These are phyloP conservation scores for Ctenicera cuprea DNA, from an alignment of 2,888 invertebrate species.

Conservation along the genomic window DNA sequence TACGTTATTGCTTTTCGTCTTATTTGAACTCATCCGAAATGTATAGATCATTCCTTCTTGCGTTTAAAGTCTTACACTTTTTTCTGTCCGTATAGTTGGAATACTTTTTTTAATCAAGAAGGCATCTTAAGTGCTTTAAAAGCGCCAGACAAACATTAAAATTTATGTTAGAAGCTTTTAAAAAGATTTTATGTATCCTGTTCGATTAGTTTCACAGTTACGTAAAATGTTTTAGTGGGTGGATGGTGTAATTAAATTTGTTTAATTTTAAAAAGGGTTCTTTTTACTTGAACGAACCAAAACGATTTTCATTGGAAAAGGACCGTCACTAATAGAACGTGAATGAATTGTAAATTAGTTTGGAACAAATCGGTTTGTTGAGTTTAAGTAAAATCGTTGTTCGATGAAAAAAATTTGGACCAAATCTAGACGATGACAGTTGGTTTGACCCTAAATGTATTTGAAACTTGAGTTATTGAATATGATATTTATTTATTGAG, in stretches of 20 bases:
- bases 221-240: conserved; percentile 36
- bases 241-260: conserved; percentile 15
- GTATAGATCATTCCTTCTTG: conserved; percentile 32
- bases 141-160: conserved; percentile 44
- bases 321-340: not conserved
- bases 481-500: no score
- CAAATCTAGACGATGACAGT: no score
- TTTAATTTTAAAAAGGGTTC: conserved; percentile 2
- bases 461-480: no score
- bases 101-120: conserved; percentile 45
- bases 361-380: not conserved
- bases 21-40: conserved; percentile 31
- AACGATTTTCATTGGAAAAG: not conserved
- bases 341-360: not conserved
- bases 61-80: conserved; percentile 1
- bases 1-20: conserved; percentile 41
- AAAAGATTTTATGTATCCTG: conserved; percentile 50
- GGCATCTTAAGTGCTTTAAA: conserved; percentile 44
- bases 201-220: conserved; percentile 45
- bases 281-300: not conserved
- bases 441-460: no score
- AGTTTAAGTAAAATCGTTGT: no score
- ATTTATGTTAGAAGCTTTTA: conserved; percentile 47
- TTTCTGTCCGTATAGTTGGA: conserved; percentile 3
- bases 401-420: no score